Conservation (phyloP, 2,797 vertebrate genomes). For the Paedocypris micromegethes region DNA sequence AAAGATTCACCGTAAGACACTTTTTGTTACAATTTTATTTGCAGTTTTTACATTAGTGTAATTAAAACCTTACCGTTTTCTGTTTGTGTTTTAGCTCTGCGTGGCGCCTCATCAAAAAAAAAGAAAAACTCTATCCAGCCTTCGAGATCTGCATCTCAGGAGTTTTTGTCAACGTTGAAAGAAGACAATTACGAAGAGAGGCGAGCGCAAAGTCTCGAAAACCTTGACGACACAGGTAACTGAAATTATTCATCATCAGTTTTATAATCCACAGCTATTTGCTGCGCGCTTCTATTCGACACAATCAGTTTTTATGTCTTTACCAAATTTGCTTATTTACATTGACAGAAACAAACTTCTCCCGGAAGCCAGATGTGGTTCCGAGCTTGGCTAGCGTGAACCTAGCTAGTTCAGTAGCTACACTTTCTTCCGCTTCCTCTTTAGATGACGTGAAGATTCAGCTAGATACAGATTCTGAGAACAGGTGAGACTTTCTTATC, state of each 20-base stretch:
- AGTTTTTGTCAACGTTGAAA: slow-evolving; percentile 69
- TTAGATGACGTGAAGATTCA: slow-evolving; percentile 34
- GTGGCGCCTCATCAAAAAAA: slow-evolving; percentile 82
- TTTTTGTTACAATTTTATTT: background rate
- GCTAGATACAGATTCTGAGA: slow-evolving; percentile 43
- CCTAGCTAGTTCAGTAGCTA: slow-evolving; percentile 33
- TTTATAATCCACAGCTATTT: too few species aligned
- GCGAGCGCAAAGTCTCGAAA: slow-evolving; percentile 80
- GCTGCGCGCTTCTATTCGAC: background rate
- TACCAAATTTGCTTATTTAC: background rate
- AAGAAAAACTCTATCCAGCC: slow-evolving; percentile 75
- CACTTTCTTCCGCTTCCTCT: slow-evolving; percentile 35
- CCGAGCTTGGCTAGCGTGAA: slow-evolving; percentile 34
- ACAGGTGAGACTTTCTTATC: slow-evolving; percentile 47
- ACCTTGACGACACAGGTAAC: slow-evolving; percentile 84
- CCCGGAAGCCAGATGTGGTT: slow-evolving; percentile 60
- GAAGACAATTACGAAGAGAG: slow-evolving; percentile 78
- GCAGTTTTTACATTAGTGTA: background rate
- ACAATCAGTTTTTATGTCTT: background rate
- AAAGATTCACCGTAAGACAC: slow-evolving; percentile 79
- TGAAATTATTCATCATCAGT: too few species aligned
- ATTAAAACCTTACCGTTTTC: background rate
- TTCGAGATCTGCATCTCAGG: slow-evolving; percentile 81
- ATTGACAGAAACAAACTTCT: slow-evolving; percentile 55
- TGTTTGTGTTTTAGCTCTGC: slow-evolving; percentile 66